These are phyloP conservation scores for Eurystomus glaucurus DNA, from an alignment of 2,797 vertebrate genomes.

Conservation along the genomic window DNA sequence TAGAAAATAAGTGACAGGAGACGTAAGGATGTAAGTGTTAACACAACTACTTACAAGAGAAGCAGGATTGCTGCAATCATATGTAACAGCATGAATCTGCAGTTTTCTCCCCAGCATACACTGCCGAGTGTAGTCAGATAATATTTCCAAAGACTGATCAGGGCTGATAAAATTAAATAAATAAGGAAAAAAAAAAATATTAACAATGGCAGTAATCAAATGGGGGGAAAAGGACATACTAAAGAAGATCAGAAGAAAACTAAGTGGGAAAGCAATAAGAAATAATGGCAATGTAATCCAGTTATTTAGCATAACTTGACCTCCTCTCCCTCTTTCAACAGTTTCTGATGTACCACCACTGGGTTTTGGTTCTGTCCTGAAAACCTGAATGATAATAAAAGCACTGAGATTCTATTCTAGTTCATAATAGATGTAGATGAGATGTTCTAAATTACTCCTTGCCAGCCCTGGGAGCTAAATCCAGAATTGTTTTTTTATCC, in stretches of 20 bases:
- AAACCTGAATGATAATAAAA: not conserved
- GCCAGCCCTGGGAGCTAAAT: not conserved
- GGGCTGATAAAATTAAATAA: slow-evolving; percentile 74
- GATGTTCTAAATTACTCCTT: not conserved
- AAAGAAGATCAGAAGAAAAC: not conserved
- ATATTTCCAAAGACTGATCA: slow-evolving; percentile 81
- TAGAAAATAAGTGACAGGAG: not conserved
- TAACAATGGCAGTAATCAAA: not conserved
- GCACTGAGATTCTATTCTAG: not conserved
- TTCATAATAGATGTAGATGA: not conserved
- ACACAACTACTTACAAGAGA: slow-evolving; percentile 76
- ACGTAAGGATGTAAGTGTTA: not conserved
- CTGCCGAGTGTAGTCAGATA: slow-evolving; percentile 81
- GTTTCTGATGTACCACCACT: not conserved
- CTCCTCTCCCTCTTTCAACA: not conserved
- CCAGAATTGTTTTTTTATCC: not conserved
- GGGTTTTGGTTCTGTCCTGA: not conserved
- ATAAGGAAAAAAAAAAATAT: not conserved
- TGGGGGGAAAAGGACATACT: accelerated
- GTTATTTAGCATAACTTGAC: not conserved
- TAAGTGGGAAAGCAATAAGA: not conserved
- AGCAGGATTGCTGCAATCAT: slow-evolving; percentile 77
- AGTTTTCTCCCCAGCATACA: slow-evolving; percentile 77
- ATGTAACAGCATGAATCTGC: slow-evolving; percentile 78
- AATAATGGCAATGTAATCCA: not conserved